Conservation (phyloP, 2,888 invertebrate genomes). For the Flexamia atlantica region DNA sequence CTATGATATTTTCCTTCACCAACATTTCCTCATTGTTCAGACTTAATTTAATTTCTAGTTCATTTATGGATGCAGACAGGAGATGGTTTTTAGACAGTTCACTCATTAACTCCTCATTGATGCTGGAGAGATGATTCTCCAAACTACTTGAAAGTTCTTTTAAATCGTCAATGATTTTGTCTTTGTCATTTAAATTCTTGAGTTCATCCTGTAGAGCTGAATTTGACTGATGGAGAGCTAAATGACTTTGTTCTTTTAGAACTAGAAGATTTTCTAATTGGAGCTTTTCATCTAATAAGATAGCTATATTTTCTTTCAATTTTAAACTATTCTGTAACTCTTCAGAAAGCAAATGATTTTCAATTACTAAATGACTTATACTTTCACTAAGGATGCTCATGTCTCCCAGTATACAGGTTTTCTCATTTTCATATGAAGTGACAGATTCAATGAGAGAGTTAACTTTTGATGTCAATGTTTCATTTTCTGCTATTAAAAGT, state of each 20-base stretch:
- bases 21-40: not conserved
- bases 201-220: not conserved
- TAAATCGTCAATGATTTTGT: not conserved
- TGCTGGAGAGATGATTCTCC: slow-evolving; percentile 16
- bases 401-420: not conserved
- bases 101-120: slow-evolving; percentile 42
- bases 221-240: not conserved
- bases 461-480: not conserved
- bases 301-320: not conserved
- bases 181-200: not conserved
- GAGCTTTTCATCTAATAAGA: not conserved
- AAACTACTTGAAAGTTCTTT: not conserved
- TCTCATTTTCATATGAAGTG: not conserved
- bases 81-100: slow-evolving; percentile 13
- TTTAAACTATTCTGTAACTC: not conserved
- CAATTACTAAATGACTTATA: slow-evolving; percentile 22
- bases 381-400: slow-evolving; percentile 37
- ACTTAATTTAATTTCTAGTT: not conserved
- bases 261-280: not conserved
- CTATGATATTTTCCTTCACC: not conserved
- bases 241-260: not conserved
- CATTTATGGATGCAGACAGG: not conserved
- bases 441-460: not conserved
- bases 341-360: not conserved
- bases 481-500: slow-evolving; percentile 21